Percentiles rank a stretch among this genome's conserved stretches.
Conservation (phyloP, 2,797 vertebrate genomes). For the Crypturellus tataupa region DNA sequence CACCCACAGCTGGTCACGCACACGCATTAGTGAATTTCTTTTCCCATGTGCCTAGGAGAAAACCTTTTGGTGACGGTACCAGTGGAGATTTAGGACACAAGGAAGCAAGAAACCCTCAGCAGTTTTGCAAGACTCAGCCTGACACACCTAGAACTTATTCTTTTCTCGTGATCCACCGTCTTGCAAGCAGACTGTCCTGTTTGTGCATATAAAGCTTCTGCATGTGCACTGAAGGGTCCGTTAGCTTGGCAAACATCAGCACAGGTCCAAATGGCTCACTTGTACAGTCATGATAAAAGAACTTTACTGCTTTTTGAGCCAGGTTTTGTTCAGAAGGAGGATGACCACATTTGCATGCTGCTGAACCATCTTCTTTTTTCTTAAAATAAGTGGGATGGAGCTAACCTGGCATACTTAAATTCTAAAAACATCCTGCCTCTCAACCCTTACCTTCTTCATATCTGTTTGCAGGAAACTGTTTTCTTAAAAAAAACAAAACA, state of each 20-base stretch:
- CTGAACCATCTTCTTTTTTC: neutral
- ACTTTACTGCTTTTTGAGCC: neutral
- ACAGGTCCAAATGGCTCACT: neutral
- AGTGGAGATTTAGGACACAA: neutral
- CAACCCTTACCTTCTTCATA: neutral
- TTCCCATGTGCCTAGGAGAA: neutral
- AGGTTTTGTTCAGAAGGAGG: neutral
- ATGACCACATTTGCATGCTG: neutral
- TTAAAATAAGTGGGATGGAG: neutral
- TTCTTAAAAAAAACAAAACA: neutral
- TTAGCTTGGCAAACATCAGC: neutral
- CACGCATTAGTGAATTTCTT: neutral
- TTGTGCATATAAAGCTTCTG: neutral
- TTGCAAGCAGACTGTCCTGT: neutral
- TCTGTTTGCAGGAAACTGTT: neutral
- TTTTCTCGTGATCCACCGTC: neutral
- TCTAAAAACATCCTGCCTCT: neutral
- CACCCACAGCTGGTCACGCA: neutral
- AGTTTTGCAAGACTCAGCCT: neutral
- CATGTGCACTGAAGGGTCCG: neutral
- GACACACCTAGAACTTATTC: neutral
- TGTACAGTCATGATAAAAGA: neutral
- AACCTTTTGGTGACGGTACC: neutral
- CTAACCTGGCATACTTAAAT: neutral
- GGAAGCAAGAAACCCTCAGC: neutral